A percentile compares a stretch with the other conserved stretches of the same genome.
These are phyloP conservation scores for Tenebrosternarchus preto DNA, from an alignment of 2,113 vertebrate species.

Conservation along the genomic window DNA sequence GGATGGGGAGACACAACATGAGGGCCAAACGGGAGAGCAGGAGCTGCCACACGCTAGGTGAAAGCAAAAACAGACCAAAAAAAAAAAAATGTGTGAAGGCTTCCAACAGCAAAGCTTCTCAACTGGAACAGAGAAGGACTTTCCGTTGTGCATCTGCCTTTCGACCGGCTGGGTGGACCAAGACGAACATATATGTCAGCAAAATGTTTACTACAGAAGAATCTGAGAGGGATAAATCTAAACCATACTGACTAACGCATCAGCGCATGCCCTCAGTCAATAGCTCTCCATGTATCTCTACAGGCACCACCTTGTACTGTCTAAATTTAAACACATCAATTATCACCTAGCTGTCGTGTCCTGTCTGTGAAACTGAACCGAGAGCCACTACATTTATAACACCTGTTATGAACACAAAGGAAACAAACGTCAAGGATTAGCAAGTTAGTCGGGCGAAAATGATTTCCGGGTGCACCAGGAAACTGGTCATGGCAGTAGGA, in stretches of 20 bases:
- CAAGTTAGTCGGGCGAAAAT: background rate
- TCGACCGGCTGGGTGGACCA: too few relatives aligned
- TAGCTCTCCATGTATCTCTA: background rate
- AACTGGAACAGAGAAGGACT: background rate
- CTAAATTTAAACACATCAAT: slow-evolving; percentile 5
- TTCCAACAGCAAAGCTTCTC: background rate
- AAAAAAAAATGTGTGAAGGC: background rate
- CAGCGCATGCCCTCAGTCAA: too few relatives aligned
- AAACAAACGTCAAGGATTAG: background rate
- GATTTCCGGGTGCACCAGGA: background rate
- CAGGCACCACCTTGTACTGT: background rate
- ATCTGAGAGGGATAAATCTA: too few relatives aligned
- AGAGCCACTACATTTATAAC: background rate
- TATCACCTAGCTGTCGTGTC: background rate
- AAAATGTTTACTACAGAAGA: too few relatives aligned
- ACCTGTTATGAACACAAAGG: background rate
- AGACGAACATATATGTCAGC: too few relatives aligned
- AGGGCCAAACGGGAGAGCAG: too few relatives aligned
- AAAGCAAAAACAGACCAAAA: too few relatives aligned
- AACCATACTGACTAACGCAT: too few relatives aligned
- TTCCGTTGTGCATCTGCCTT: background rate
- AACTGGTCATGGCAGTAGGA: background rate
- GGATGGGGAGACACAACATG: too few relatives aligned
- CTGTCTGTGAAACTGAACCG: background rate
- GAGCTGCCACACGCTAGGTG: too few relatives aligned